phyloP scores from a whole-genome alignment of 2,113 vertebrate genomes.

The Rhadina sibilatrix region DNA sequence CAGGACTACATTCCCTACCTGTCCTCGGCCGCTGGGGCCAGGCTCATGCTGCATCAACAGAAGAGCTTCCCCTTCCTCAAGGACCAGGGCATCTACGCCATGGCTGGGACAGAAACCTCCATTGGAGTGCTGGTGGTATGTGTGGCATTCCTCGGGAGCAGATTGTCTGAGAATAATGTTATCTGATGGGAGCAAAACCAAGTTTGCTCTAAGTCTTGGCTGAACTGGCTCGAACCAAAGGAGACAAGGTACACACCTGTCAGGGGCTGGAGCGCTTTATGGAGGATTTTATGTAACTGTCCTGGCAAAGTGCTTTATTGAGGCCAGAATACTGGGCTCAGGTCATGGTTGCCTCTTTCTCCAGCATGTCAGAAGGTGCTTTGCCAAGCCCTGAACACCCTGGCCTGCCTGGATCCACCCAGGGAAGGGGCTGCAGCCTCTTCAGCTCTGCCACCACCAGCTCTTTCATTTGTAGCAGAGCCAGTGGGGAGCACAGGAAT shows the following conservation, averaged over 20 bases:
- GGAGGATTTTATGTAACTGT: constrained; percentile 48
- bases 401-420: not conserved
- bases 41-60: constrained; percentile 80
- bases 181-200: constrained; percentile 66
- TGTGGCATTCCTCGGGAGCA: constrained; percentile 15
- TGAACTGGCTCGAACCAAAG: constrained; percentile 68
- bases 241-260: not conserved
- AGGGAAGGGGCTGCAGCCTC: not conserved
- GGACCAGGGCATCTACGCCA: constrained; percentile 79
- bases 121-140: constrained; percentile 81
- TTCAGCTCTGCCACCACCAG: not conserved
- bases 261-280: not conserved
- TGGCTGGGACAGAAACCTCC: constrained; percentile 79
- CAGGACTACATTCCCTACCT: constrained; percentile 81
- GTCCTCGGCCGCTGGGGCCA: constrained; percentile 69
- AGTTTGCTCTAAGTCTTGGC: constrained; percentile 41
- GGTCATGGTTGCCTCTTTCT: not conserved
- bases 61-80: constrained; percentile 80
- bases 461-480: not conserved
- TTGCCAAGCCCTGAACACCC: not conserved
- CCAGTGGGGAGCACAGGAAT: not conserved
- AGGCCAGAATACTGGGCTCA: not conserved
- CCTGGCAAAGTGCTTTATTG: constrained; percentile 16
- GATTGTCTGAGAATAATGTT: constrained; percentile 52
- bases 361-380: not conserved